Evolutionary conservation across 2,888 invertebrate species (phyloP), one percentile per base, ranked within the genome.

Genomic region (Cenopis cana): DNA sequence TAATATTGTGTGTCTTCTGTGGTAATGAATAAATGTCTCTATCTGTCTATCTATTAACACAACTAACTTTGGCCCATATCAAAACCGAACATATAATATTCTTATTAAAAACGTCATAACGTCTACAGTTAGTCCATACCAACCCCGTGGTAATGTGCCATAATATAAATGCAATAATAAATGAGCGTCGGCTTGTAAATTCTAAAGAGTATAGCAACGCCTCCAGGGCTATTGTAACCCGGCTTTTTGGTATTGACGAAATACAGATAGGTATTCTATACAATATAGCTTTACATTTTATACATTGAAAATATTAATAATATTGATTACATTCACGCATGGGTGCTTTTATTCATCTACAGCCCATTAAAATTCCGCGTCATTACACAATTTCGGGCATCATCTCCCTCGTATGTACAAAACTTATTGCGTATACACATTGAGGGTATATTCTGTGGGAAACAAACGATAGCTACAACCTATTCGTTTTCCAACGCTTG

Each of bases 401-500:
- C 59, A 66, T 33, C 11, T 33, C 24, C 2, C 59, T 66, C 59
- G 17, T 54, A 57, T 50, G 8, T 46, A 41, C 17, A 14, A 59
- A 33, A 59, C 59, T 24, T 52, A 52, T 46, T 52, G 70, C 54
- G 50, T 54, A 55, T 24, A 54, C 59, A 29, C 36, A 38, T 50
- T 41, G 11, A 18, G 46, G 38, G 50, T 61, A 36, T 66, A 61
- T 61, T 56, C 50, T 38, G 59, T 8, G 14, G 24, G 49, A 71
- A 71, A 49, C 46, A 33, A 66, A 29, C 54, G 66, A 41, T 55
- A 55, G 11, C 38, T 9, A 50, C 60, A 71, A 36, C 60, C 49
- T 46, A 55, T 24, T 60, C 38, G 66, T 55, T 66, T 49, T 66
- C 71, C 71, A 71, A 55, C 60, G 71, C 71, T 60, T 0, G 49